Conservation (phyloP, 2,797 vertebrate genomes). For the Tragopan temminckii region DNA sequence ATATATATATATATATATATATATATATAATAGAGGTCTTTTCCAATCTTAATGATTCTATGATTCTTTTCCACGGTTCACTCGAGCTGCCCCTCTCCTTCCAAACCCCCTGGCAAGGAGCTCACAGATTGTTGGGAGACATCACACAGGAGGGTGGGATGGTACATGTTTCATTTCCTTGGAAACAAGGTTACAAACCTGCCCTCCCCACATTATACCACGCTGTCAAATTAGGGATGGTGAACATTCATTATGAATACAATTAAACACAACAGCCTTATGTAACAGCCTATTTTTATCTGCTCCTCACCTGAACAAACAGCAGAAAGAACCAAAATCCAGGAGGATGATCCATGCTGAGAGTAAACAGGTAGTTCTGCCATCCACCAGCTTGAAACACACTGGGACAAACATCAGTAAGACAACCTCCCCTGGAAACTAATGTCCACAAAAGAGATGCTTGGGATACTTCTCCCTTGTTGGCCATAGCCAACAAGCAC, state of each 20-base stretch:
- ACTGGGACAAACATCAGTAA: not conserved
- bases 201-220: not conserved
- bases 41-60: too few species aligned
- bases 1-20: too few species aligned
- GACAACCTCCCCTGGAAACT: not conserved
- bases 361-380: not conserved
- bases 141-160: conserved; percentile 11
- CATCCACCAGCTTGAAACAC: not conserved
- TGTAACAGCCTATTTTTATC: conserved; percentile 65
- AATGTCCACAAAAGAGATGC: not conserved
- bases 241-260: conserved; percentile 40
- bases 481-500: not conserved
- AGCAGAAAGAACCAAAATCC: conserved; percentile 31
- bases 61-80: too few species aligned
- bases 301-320: conserved; percentile 27
- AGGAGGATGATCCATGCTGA: not conserved
- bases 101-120: not conserved
- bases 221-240: conserved; percentile 59
- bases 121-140: not conserved
- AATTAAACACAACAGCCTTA: conserved; percentile 61
- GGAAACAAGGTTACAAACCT: conserved; percentile 59
- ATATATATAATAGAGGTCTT: too few species aligned
- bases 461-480: not conserved
- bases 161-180: conserved; percentile 37
- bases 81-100: not conserved